Percentiles rank a stretch among this genome's conserved stretches.
Evolutionary conservation across 2,797 vertebrate species (phyloP).

Genomic region (Rhinichthys osculus): DNA sequence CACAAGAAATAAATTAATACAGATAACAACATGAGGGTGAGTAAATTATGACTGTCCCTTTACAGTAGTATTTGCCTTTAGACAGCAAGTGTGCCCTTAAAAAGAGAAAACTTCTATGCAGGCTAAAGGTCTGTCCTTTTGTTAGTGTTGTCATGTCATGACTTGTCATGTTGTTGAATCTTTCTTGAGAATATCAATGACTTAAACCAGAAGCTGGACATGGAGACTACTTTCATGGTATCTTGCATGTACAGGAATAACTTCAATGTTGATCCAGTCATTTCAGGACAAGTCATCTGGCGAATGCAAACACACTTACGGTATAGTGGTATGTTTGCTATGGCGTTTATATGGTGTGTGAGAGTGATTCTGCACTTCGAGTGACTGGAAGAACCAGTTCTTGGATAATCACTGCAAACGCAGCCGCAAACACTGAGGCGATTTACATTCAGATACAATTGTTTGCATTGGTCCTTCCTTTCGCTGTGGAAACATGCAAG

Average conservation of each 20-base stretch:
- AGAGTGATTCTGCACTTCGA: background rate
- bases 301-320: background rate
- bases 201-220: background rate
- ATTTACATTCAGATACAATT: background rate
- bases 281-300: background rate
- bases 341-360: background rate
- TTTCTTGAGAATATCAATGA: background rate
- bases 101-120: background rate
- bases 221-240: background rate
- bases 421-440: too few relatives aligned
- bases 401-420: background rate
- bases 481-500: background rate
- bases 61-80: too few relatives aligned
- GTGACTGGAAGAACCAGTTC: background rate
- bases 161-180: background rate
- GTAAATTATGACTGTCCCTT: too few relatives aligned
- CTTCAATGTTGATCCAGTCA: background rate
- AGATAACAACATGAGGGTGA: too few relatives aligned
- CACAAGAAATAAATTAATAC: too few relatives aligned
- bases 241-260: background rate
- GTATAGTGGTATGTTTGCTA: background rate
- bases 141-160: background rate
- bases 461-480: background rate
- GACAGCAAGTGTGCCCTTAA: background rate
- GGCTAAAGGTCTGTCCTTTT: background rate